Evolutionary conservation across 2,797 vertebrate genomes (phyloP), one percentile per base, ranked within the genome.

Genomic region (Synanceia verrucosa): DNA sequence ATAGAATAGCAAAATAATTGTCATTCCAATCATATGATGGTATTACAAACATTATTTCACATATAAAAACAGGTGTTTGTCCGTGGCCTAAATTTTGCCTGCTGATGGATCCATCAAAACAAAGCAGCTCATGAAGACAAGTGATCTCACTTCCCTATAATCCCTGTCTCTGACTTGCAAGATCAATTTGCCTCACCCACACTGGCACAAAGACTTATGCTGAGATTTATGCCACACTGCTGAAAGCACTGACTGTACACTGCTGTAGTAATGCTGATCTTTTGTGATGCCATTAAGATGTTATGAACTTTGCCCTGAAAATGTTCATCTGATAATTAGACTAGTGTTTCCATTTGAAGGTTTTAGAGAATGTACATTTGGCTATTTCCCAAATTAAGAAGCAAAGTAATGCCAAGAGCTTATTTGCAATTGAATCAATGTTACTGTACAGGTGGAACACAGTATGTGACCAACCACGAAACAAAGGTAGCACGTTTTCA

Each of bases 261-360:
- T 21, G 33, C 28, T 21, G 28, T 41, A 52, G 58, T 57, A 31
- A 50, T 28, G 19, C 12, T 48, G 18, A 39, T 60, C 3, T 72
- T 71, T 79, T 41, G 65, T 63, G 57, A 64, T 29, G n/a, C 12
- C 23, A 12, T 58, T 71, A 47, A 70, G 57, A 56, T 61, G 18
- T 31, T 41, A 9, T 33, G 21, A 47, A 55, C 70, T 68, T 74
- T 37, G 57, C 23, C 16, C 19, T 53, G 28, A 3, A 4, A 59
- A 53, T 48, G 11, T 2, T 9, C 28, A 46, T 57, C 19, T 59
- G 31, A 6, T 34, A 21, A 67, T 53, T 28, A 44, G 31, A 58
- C 24, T 37, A 5, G 0, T 39, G 39, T 63, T 64, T 60, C 28
- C 24, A 55, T 74, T 68, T 57, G 5, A 41, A 36, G 3, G n/a